Base-by-base conservation (phyloP, 1,140 invertebrate species). In the Drosophila leontia region DNA sequence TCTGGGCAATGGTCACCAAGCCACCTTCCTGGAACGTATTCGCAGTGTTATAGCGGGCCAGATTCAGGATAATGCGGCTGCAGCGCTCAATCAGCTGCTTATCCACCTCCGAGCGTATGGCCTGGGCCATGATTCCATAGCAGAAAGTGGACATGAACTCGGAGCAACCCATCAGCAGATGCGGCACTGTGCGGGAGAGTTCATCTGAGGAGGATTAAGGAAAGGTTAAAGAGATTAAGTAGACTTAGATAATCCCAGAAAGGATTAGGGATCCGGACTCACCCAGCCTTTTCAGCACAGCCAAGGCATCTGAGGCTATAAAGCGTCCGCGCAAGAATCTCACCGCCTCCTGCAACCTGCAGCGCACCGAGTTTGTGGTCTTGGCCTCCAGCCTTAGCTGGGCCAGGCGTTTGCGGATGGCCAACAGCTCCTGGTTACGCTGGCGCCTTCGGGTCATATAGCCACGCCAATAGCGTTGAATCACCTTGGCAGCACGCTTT, bases 391-490 rank as follows among this genome's bases (percentile, higher is more conserved):
- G 86, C 0, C 88, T 91, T 0, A 94, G 93, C 50, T 92, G 78
- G 2, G 93, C 80, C 2, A 94, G 93, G 11, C 94, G 94, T 23
- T 92, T 71, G 0, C 94, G 92, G 35, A 95, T 93, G 19, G 92
- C 86, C 11, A 94, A 84, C 0, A 96, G 63, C 3, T 59, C 75
- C 15, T 76, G 62, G 47, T 80, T 78, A 0, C 78, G 77, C 12
- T 78, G 79, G 6, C 74, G 77, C 34, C 91, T 79, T 11, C 96
- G 93, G 15, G 93, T 91, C 15, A 63, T 85, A 79, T 95, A 94
- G 3, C 95, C 95, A 59, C 94, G 94, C 94, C 95, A 96, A n/a
- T 93, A 74, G 15, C 95, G 94, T 92, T 96, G 96, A 69, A 96
- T 96, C 72, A 94, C 94, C 0, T 92, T 93, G 29, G 95, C 95